These are phyloP conservation scores for Deroplatys truncata DNA, from an alignment of 2,888 invertebrate genomes.

Conservation along the genomic window DNA sequence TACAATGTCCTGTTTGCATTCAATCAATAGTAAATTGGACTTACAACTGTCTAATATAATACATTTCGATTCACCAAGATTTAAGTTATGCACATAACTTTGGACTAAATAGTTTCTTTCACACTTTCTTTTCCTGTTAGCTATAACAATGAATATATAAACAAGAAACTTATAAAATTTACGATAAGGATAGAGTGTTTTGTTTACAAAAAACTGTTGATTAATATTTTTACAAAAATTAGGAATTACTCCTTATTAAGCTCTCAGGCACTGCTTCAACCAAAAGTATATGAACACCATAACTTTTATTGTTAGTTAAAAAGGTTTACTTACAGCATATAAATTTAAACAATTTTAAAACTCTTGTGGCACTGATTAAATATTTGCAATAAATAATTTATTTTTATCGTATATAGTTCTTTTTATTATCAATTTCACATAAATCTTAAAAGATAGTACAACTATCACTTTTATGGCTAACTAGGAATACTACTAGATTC, in stretches of 20 bases:
- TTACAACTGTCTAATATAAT: slow-evolving; percentile 11
- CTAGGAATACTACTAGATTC: neutral
- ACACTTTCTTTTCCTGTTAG: slow-evolving; percentile 1
- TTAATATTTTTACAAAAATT: neutral
- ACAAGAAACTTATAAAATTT: neutral
- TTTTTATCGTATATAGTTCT: neutral
- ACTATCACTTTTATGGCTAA: neutral
- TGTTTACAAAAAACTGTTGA: neutral
- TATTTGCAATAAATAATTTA: neutral
- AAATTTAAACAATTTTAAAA: neutral
- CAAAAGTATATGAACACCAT: neutral
- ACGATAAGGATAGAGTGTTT: neutral
- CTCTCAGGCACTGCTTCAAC: neutral
- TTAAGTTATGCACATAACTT: slow-evolving; percentile 15
- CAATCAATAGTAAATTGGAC: slow-evolving; percentile 15
- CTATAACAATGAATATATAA: slow-evolving; percentile 3
- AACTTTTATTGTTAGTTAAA: neutral
- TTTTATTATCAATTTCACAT: neutral
- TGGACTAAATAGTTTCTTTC: slow-evolving; percentile 3
- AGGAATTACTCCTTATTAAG: neutral
- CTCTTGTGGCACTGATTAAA: neutral
- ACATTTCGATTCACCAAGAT: slow-evolving; percentile 11
- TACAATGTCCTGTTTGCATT: slow-evolving; percentile 9
- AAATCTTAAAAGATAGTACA: neutral
- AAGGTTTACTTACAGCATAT: neutral